Conservation (phyloP, 2,113 vertebrate genomes). For the Cairina moschata region DNA sequence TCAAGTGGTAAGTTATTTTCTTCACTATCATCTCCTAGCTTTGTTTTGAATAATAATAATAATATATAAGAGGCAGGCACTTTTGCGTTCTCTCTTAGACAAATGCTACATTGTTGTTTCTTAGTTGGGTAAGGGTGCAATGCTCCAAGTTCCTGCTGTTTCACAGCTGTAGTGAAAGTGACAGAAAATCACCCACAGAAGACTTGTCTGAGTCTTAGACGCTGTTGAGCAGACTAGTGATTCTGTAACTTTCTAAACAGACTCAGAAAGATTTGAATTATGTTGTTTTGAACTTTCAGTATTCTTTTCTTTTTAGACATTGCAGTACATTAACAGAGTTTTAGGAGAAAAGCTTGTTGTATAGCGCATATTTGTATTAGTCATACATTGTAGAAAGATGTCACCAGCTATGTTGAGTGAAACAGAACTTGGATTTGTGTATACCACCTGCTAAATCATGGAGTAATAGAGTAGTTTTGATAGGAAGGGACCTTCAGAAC, state of each 20-base stretch:
- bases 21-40: neutral
- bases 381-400: neutral
- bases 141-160: neutral
- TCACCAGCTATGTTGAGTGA: neutral
- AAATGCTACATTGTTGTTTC: neutral
- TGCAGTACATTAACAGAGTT: neutral
- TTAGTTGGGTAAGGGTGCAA: neutral
- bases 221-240: neutral
- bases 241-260: neutral
- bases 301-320: neutral
- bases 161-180: neutral
- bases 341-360: neutral
- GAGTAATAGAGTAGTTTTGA: neutral
- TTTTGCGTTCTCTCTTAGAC: neutral
- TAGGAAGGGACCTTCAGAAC: neutral
- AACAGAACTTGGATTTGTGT: neutral
- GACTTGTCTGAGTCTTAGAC: neutral
- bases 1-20: slow-evolving; percentile 1
- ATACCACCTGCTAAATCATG: neutral
- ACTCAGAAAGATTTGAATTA: neutral
- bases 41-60: slow-evolving; percentile 19
- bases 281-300: neutral
- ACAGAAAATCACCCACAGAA: neutral
- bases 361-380: neutral
- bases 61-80: neutral